Conservation (phyloP, 2,113 vertebrate species). For the Elephantulus edwardii region DNA sequence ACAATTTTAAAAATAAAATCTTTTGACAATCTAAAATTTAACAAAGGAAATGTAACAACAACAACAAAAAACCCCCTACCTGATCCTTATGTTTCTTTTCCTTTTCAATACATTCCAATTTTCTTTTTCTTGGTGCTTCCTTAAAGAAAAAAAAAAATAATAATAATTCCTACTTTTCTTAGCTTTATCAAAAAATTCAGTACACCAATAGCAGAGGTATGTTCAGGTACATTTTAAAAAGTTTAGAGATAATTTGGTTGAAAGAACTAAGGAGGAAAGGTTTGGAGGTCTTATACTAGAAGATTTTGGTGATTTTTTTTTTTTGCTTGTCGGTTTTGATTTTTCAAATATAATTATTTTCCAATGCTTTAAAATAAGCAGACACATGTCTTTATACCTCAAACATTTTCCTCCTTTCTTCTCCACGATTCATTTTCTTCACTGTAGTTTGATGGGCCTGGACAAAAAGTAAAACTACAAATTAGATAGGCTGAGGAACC, state of each 20-base stretch:
- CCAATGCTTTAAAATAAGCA: slow-evolving; percentile 73
- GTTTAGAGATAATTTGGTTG: slow-evolving; percentile 46
- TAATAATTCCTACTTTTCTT: slow-evolving; percentile 44
- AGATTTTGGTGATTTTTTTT: slow-evolving; percentile 54
- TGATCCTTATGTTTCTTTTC: slow-evolving; percentile 93
- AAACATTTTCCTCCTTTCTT: slow-evolving; percentile 92
- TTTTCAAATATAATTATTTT: slow-evolving; percentile 31
- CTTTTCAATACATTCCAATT: slow-evolving; percentile 89
- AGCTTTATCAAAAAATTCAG: slow-evolving; percentile 55
- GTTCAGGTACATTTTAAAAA: neutral
- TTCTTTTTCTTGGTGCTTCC: slow-evolving; percentile 90
- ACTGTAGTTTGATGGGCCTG: slow-evolving; percentile 87
- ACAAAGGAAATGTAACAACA: slow-evolving; percentile 49
- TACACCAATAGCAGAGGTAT: slow-evolving; percentile 16
- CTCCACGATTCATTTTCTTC: slow-evolving; percentile 90
- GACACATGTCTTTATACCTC: slow-evolving; percentile 88
- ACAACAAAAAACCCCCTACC: slow-evolving; percentile 82
- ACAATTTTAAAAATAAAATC: slow-evolving; percentile 71
- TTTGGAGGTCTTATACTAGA: slow-evolving; percentile 72
- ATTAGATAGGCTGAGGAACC: slow-evolving; percentile 81
- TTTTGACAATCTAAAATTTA: neutral
- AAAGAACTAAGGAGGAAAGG: slow-evolving; percentile 83
- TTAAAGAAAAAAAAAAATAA: too few relatives aligned
- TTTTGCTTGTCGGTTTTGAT: too few relatives aligned
- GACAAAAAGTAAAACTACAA: slow-evolving; percentile 88